Evolutionary conservation across 2,888 invertebrate species (phyloP).

Genomic region (Synergus gifuensis): DNA sequence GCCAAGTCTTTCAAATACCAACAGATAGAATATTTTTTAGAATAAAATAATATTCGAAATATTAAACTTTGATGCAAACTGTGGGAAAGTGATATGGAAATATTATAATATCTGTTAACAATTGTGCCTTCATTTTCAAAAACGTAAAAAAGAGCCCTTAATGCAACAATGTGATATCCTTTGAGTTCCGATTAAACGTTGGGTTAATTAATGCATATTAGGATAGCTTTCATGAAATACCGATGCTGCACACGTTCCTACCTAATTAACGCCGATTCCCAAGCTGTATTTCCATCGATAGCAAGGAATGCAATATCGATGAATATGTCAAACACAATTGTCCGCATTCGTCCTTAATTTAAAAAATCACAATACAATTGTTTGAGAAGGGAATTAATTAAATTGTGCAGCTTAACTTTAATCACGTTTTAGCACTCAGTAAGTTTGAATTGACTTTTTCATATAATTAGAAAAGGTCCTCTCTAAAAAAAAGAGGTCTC

Average conservation of each 20-base stretch:
- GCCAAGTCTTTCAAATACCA: conserved; percentile 1
- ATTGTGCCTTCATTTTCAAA: background rate
- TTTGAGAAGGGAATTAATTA: background rate
- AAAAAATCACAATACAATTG: background rate
- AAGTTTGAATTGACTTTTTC: too few species aligned
- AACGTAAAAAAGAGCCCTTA: background rate
- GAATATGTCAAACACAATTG: conserved; percentile 45
- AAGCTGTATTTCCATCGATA: conserved; percentile 56
- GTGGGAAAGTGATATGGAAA: too few species aligned
- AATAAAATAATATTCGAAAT: background rate
- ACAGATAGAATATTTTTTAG: background rate
- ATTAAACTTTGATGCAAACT: background rate
- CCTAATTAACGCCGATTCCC: conserved; percentile 64
- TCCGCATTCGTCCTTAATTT: conserved; percentile 3
- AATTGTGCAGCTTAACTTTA: background rate
- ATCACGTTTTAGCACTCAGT: background rate
- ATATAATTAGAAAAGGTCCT: too few species aligned
- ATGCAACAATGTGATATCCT: background rate
- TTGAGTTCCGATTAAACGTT: background rate
- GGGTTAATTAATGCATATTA: conserved; percentile 36
- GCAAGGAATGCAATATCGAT: conserved; percentile 67
- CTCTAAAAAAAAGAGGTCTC: too few species aligned
- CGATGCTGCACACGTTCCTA: conserved; percentile 53
- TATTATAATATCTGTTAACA: too few species aligned
- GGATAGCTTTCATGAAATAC: conserved; percentile 48